A percentile compares a stretch with the other conserved stretches of the same genome.
phyloP scores from a whole-genome alignment of 2,113 vertebrate genomes.

The Chaetodon trifascialis region DNA sequence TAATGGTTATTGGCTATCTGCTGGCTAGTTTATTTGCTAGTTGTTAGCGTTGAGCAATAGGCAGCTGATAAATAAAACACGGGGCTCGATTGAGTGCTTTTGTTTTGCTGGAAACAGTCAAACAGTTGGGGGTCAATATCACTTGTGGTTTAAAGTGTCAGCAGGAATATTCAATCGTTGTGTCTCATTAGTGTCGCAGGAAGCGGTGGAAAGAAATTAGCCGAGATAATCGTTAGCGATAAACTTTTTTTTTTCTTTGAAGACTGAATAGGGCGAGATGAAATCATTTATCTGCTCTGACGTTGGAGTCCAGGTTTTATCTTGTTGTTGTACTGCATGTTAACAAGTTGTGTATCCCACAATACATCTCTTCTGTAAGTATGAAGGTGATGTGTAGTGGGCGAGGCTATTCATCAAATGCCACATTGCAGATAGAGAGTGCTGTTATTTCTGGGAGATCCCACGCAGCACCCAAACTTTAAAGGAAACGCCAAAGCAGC shows the following conservation, averaged over 20 bases:
- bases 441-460: background rate
- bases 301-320: background rate
- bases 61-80: conserved; percentile 46
- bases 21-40: conserved; percentile 46
- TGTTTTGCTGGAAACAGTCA: conserved; percentile 32
- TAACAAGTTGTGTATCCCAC: background rate
- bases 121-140: conserved; percentile 32
- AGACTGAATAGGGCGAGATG: background rate
- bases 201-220: background rate
- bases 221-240: background rate
- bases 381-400: too few species aligned
- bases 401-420: conserved; percentile 1
- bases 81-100: conserved; percentile 17
- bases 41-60: conserved; percentile 20
- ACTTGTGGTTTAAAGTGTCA: conserved; percentile 43
- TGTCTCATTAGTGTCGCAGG: conserved; percentile 34
- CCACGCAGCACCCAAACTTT: background rate
- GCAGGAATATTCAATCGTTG: conserved; percentile 3
- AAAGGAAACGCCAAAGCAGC: conserved; percentile 13
- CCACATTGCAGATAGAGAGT: background rate
- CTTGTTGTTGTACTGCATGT: background rate
- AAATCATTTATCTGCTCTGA: background rate
- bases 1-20: conserved; percentile 53
- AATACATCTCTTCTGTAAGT: background rate
- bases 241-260: background rate